Base-by-base conservation (phyloP, 2,113 vertebrate genomes). In the Cephalopterus ornatus region DNA sequence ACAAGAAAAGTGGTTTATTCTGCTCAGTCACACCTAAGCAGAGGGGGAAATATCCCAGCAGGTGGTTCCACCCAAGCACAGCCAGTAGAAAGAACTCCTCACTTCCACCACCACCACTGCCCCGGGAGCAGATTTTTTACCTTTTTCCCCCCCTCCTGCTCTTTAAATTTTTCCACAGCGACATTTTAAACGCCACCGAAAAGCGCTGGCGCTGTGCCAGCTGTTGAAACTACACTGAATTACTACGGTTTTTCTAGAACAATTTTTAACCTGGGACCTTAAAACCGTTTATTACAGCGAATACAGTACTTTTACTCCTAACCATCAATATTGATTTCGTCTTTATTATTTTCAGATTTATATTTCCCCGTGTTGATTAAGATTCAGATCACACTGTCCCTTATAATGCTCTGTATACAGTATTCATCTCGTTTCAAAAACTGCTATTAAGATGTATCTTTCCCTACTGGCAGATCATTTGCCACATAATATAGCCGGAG, bases 321-420 rank as follows among this genome's bases (percentile, higher is more conserved):
- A 82, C 78, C 91, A 97, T 96, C 95, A 96, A 95, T 96, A 97
- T 90, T 89, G 96, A 96, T 96, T 97, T 90, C 26, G 0, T 89
- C 85, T 97, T 95, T 94, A 97, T 97, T 94, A 95, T 97, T 97
- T 97, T 93, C 88, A 94, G 95, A 97, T 97, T 95, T 94, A 85
- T 97, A 95, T 91, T 96, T 95, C 93, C 87, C 62, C 37, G 1
- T 3, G 50, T 90, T 90, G 94, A 95, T 97, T 93, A 95, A 82
- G 93, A 97, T 97, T 97, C 97, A 85, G 94, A 85, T 95, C 96
- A 96, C 92, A 23, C 56, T 32, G 37, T 19, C 53, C 73, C 78
- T 92, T 79, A 71, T 85, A 97, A 96, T 52, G 61, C 75, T 87
- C 87, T 27, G 76, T 93, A 89, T 77, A 93, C 89, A 77, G 86